phyloP scores from a whole-genome alignment of 1,140 invertebrate genomes.

The Thrips palmi region DNA sequence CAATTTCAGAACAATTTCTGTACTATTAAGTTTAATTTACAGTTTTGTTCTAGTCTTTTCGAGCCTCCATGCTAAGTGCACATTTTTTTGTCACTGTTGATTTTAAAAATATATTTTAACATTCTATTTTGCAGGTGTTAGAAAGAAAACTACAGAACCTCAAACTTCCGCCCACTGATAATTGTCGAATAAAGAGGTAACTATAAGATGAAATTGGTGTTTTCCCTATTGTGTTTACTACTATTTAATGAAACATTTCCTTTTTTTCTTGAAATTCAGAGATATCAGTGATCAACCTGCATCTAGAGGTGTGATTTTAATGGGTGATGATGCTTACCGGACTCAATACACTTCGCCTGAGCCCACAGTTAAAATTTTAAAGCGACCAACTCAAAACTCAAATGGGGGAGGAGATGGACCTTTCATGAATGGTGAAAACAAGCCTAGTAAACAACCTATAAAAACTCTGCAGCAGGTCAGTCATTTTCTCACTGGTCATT shows the following conservation, averaged over 20 bases:
- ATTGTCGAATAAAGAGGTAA: slow-evolving; percentile 8
- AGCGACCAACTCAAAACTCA: slow-evolving; percentile 37
- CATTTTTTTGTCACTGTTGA: too few relatives aligned
- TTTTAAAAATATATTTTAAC: too few relatives aligned
- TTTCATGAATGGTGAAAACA: slow-evolving; percentile 40
- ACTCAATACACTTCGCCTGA: slow-evolving; percentile 42
- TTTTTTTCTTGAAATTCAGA: slow-evolving; percentile 18
- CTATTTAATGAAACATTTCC: slow-evolving; percentile 16
- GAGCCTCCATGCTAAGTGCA: too few relatives aligned
- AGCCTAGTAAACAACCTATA: slow-evolving; percentile 44
- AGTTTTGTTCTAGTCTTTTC: too few relatives aligned
- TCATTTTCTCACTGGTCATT: background rate
- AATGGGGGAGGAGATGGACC: slow-evolving; percentile 23
- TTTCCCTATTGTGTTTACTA: slow-evolving; percentile 4
- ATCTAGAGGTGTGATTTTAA: slow-evolving; percentile 18
- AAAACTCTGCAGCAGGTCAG: slow-evolving; percentile 59
- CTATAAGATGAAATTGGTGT: slow-evolving; percentile 10
- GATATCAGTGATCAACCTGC: slow-evolving; percentile 18
- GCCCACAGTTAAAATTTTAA: slow-evolving; percentile 65
- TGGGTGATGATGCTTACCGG: slow-evolving; percentile 24
- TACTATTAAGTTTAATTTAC: too few relatives aligned
- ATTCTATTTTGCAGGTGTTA: too few relatives aligned
- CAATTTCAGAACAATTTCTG: too few relatives aligned
- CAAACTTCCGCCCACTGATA: background rate
- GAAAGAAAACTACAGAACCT: background rate